Evolutionary conservation across 2,888 invertebrate species (phyloP), one percentile per base, ranked within the genome.

Genomic region (Ganaspis brasiliensis): DNA sequence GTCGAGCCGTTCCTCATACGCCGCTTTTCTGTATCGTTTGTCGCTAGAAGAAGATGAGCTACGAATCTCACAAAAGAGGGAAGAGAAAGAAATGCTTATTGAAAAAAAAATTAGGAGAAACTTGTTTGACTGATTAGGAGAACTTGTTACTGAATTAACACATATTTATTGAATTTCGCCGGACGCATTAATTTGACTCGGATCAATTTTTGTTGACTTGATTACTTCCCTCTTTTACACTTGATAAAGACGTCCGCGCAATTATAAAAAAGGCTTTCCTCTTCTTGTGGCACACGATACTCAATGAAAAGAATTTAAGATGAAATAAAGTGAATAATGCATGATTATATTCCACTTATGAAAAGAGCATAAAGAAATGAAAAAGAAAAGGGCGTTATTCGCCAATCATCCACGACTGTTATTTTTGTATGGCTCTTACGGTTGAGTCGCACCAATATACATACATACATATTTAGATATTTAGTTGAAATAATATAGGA

Each of bases 391-490:
- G 76, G 77, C 76, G 71, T 81, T 81, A 75, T 72, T 74, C 79
- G 81, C 79, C 78, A 78, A 87, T 89, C 87, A 87, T 89, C 89
- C 86, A 85, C 88, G 87, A 89, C 89, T 90, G 88, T 91, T 91
- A 90, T 91, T 91, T 91, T 91, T 91, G 86, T 90, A 90, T 90
- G 88, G 88, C 87, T 88, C 89, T 82, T 84, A 81, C 79, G 67
- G 82, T n/a, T 78, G 80, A 83, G 88, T 87, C 87, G 85, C 84
- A 85, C 85, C 78, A 84, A 72, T 84, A 86, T 77, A 87, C 80
- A 87, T 81, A 84, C 82, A 87, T 82, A 84, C 79, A 83, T 84
- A 84, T 80, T 84, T 81, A 83, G 81, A 79, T 79, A 75, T 79
- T 77, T 79, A 88, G 84, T 85, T 88, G 82, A 77, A 81, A 85